Conservation (phyloP, 1,140 invertebrate species). For the Wiebesia pumilae region DNA sequence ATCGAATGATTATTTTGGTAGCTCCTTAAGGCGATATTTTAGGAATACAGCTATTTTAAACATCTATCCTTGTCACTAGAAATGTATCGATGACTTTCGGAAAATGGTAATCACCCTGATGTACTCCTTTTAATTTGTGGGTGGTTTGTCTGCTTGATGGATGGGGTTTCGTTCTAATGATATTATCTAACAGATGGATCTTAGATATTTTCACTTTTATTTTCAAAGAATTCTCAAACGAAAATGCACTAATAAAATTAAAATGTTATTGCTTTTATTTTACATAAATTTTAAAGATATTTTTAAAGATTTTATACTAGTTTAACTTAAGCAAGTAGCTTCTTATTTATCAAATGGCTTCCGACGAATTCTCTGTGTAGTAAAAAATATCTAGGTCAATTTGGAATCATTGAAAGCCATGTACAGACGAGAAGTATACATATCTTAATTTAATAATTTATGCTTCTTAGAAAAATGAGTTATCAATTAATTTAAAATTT, state of each 20-base stretch:
- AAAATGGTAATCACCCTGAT: background rate
- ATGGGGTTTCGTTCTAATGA: background rate
- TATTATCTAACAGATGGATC: background rate
- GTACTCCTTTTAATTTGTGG: background rate
- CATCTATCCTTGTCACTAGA: slow-evolving; percentile 9
- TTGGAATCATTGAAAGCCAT: background rate
- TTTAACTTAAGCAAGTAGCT: background rate
- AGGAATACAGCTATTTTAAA: background rate
- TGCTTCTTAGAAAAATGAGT: background rate
- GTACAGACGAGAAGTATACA: background rate
- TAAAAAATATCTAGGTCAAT: background rate
- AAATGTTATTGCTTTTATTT: background rate
- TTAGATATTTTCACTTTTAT: background rate
- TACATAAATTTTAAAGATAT: background rate
- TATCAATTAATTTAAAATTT: background rate
- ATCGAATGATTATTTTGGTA: background rate
- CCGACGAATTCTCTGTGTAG: background rate
- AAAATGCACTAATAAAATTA: background rate
- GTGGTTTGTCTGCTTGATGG: background rate
- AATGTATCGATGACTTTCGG: background rate
- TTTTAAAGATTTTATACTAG: background rate
- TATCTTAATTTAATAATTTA: background rate
- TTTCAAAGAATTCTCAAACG: background rate
- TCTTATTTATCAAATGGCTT: background rate
- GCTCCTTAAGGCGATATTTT: background rate